Evolutionary conservation across 2,113 vertebrate species (phyloP).

Genomic region (Sinocyclocheilus anshuiensis): DNA sequence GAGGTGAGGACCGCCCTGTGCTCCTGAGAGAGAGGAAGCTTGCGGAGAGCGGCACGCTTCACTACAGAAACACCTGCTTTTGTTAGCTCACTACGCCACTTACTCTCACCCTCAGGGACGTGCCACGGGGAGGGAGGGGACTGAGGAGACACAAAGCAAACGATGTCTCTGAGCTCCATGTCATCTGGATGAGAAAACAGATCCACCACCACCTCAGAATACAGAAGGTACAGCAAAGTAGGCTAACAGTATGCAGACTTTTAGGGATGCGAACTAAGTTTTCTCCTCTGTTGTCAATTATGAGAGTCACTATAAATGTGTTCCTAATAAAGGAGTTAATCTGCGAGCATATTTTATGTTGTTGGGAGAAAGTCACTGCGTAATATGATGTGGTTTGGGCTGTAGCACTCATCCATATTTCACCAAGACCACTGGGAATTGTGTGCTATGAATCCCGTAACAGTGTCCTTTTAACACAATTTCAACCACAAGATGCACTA

Average conservation of each 20-base stretch:
- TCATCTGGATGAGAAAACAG: conserved; percentile 57
- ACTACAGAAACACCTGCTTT: conserved; percentile 61
- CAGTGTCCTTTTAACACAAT: conserved; percentile 43
- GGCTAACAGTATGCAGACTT: conserved; percentile 46
- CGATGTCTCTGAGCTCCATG: conserved; percentile 49
- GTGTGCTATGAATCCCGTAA: conserved; percentile 67
- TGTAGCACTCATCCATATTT: conserved; percentile 77
- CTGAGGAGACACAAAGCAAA: conserved; percentile 43
- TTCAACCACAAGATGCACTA: conserved; percentile 2
- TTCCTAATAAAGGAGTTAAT: conserved; percentile 77
- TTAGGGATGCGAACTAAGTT: not conserved
- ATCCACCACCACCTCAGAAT: conserved; percentile 24
- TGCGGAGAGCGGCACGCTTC: conserved; percentile 50
- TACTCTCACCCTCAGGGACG: conserved; percentile 52
- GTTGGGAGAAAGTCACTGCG: conserved; percentile 66
- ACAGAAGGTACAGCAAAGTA: conserved; percentile 34
- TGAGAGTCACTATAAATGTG: conserved; percentile 75
- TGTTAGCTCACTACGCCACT: conserved; percentile 54
- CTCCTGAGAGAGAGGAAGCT: conserved; percentile 31
- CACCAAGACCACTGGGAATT: conserved; percentile 71
- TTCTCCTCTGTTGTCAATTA: conserved; percentile 43
- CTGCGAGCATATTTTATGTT: conserved; percentile 77
- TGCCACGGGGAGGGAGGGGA: conserved; percentile 26
- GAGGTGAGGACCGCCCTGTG: conserved; percentile 27
- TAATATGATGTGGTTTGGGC: conserved; percentile 66